A percentile compares a stretch with the other conserved stretches of the same genome.
Conservation (phyloP, 2,888 invertebrate species). For the Drosophila antonietae region DNA sequence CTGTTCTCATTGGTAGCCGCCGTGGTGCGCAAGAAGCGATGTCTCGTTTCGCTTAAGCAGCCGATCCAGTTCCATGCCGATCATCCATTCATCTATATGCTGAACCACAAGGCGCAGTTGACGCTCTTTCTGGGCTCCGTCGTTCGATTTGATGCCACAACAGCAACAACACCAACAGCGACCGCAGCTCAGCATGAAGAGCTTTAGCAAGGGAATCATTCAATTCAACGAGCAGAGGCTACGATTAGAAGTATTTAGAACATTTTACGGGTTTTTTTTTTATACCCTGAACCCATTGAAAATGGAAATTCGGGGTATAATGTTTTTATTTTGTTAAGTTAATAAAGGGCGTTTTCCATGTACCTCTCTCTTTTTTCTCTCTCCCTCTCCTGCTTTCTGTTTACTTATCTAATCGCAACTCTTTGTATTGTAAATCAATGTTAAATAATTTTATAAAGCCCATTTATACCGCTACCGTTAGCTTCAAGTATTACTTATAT, state of each 20-base stretch:
- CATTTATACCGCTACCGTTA: not conserved
- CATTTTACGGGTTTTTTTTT: slow-evolving; percentile 28
- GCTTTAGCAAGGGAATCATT: slow-evolving; percentile 29
- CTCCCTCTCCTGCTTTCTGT: not conserved
- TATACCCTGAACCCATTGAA: too few relatives aligned
- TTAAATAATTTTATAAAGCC: not conserved
- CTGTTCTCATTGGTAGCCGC: slow-evolving; percentile 73
- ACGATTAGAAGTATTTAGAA: slow-evolving; percentile 2
- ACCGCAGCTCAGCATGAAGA: slow-evolving; percentile 51
- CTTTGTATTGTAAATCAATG: not conserved
- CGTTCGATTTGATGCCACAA: slow-evolving; percentile 36
- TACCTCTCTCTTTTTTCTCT: not conserved
- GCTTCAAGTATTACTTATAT: not conserved
- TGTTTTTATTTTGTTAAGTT: not conserved
- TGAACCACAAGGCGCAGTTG: slow-evolving; percentile 48
- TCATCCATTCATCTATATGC: slow-evolving; percentile 79
- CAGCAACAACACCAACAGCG: not conserved
- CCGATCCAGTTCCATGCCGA: slow-evolving; percentile 71
- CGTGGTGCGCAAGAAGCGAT: slow-evolving; percentile 84
- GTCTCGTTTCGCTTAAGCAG: slow-evolving; percentile 41
- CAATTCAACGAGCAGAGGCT: not conserved
- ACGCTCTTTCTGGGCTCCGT: slow-evolving; percentile 69
- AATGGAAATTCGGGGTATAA: too few relatives aligned
- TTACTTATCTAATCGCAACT: not conserved
- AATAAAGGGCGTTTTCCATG: slow-evolving; percentile 37